Conservation (phyloP, 2,797 vertebrate genomes). For the Ctenopoma multispine region DNA sequence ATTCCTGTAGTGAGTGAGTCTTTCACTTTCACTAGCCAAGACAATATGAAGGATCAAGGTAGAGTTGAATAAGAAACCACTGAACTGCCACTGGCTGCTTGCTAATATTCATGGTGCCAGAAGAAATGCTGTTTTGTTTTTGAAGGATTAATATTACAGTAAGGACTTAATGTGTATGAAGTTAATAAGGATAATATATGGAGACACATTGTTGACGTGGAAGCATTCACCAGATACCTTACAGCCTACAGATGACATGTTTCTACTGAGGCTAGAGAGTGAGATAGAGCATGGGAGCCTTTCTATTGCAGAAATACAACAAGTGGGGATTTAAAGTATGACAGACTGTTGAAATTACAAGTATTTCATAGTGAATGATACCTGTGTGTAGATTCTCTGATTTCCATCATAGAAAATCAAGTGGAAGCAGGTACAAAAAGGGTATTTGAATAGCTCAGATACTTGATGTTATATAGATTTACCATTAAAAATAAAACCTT, state of each 20-base stretch:
- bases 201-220: constrained; percentile 26
- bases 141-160: constrained; percentile 48
- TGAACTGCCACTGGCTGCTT: constrained; percentile 68
- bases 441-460: constrained; percentile 20
- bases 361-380: constrained; percentile 23
- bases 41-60: constrained; percentile 35
- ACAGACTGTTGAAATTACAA: constrained; percentile 10
- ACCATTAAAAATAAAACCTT: constrained; percentile 31
- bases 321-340: constrained; percentile 20
- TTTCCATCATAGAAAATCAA: constrained; percentile 1
- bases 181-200: constrained; percentile 20
- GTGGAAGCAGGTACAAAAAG: constrained; percentile 6
- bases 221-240: constrained; percentile 80
- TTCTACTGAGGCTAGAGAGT: constrained; percentile 25
- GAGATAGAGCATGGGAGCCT: neutral
- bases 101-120: constrained; percentile 48
- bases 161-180: constrained; percentile 26
- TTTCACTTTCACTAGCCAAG: constrained; percentile 16
- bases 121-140: constrained; percentile 20
- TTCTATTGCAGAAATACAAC: constrained; percentile 24
- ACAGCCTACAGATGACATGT: constrained; percentile 38
- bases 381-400: constrained; percentile 6
- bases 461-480: constrained; percentile 45
- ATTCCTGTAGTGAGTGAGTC: constrained; percentile 30
- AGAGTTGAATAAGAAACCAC: constrained; percentile 58